A percentile compares a stretch with the other conserved stretches of the same genome.
phyloP scores from a whole-genome alignment of 2,113 vertebrate genomes.

The Melospiza georgiana region DNA sequence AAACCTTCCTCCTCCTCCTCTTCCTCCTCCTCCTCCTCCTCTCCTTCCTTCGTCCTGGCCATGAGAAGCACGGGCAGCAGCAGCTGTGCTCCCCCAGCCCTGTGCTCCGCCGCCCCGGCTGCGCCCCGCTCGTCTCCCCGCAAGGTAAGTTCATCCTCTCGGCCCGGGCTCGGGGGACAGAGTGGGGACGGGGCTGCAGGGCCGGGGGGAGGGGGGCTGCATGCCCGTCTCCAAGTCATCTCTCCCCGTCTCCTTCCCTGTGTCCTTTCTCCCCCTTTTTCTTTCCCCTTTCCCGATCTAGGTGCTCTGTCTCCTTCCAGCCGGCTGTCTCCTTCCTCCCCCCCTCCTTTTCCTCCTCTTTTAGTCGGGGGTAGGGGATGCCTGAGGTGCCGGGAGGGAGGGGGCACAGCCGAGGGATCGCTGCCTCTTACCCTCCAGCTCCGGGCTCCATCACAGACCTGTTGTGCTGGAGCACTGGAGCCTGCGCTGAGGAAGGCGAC shows the following conservation, averaged over 20 bases:
- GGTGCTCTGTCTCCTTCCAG: neutral
- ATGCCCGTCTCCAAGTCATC: neutral
- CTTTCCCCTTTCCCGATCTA: neutral
- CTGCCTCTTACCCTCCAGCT: conserved; percentile 23
- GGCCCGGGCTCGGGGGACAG: neutral
- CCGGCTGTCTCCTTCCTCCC: neutral
- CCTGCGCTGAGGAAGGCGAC: conserved; percentile 33
- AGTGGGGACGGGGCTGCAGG: neutral
- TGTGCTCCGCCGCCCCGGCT: conserved; percentile 4
- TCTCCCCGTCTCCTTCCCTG: conserved; percentile 31
- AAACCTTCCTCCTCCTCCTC: conserved; percentile 33
- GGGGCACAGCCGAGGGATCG: neutral
- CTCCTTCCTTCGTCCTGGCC: conserved; percentile 65
- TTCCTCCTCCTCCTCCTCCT: neutral
- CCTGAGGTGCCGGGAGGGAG: neutral
- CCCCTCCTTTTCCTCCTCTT: neutral
- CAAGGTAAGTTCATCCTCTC: conserved; percentile 52
- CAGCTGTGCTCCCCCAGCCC: neutral
- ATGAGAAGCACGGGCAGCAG: conserved; percentile 67
- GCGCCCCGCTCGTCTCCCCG: conserved; percentile 20
- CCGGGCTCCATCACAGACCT: conserved; percentile 63
- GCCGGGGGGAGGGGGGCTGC: neutral
- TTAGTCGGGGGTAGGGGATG: neutral
- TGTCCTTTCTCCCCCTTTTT: conserved; percentile 40
- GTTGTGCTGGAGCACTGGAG: conserved; percentile 60